Conservation (phyloP, 2,888 invertebrate genomes). For the Polyploca ridens region DNA sequence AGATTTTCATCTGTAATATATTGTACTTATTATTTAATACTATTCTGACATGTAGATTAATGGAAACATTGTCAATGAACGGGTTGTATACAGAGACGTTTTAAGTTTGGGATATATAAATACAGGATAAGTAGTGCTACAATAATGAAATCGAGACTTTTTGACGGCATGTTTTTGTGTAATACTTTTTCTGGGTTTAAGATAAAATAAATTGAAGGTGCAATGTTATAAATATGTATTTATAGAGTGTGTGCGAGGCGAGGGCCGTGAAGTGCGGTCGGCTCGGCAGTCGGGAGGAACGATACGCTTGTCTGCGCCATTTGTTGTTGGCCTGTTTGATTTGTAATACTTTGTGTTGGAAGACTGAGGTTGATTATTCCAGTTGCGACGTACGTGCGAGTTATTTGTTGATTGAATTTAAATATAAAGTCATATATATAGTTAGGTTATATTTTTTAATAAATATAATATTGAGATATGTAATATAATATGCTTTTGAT, state of each 20-base stretch:
- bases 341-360: slow-evolving; percentile 79
- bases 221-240: slow-evolving; percentile 78
- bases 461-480: slow-evolving; percentile 85
- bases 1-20: slow-evolving; percentile 31
- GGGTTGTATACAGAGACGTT: slow-evolving; percentile 48
- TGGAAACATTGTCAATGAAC: slow-evolving; percentile 52
- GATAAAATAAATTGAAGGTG: slow-evolving; percentile 73
- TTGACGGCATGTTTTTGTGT: slow-evolving; percentile 69
- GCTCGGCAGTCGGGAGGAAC: slow-evolving; percentile 25
- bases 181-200: slow-evolving; percentile 67
- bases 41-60: slow-evolving; percentile 41
- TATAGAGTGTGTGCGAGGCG: slow-evolving; percentile 43
- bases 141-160: slow-evolving; percentile 54
- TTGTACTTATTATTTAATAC: slow-evolving; percentile 56
- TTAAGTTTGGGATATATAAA: slow-evolving; percentile 45
- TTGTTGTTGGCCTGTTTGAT: slow-evolving; percentile 67
- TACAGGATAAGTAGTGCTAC: slow-evolving; percentile 44
- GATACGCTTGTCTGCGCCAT: slow-evolving; percentile 61
- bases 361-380: slow-evolving; percentile 84
- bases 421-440: slow-evolving; percentile 85
- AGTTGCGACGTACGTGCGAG: slow-evolving; percentile 81
- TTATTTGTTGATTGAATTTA: slow-evolving; percentile 84
- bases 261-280: slow-evolving; percentile 17
- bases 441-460: slow-evolving; percentile 85
- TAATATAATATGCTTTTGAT: slow-evolving; percentile 72